Base-by-base conservation (phyloP, 2,797 vertebrate species). In the Peromyscus eremicus region DNA sequence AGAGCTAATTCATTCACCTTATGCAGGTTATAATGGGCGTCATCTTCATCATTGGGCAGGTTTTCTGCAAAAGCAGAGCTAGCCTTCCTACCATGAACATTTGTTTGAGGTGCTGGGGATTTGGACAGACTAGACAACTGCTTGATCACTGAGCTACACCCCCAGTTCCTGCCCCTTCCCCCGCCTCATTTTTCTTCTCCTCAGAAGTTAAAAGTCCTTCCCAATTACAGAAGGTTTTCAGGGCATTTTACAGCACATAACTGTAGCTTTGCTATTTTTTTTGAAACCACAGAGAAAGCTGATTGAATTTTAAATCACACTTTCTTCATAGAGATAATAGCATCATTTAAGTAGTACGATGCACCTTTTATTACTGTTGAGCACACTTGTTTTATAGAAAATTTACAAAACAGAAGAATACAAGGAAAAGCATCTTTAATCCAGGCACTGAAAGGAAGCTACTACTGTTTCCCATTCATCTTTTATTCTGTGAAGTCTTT, bases 191-290 rank as follows among this genome's bases (percentile, higher is more conserved):
- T 29, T 85, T 85, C 57, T 32, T 82, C 37, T 89, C 32, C 16
- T 60, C 16, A 62, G 43, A 86, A 89, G 23, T 57, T 95, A 89
- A 77, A 80, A 34, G 17, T 91, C 40, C 11, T 96, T 95, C n/a
- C 71, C 4, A 37, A 6, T 1, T 1, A 75, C 23, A 87, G 66
- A 66, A 75, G 80, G 70, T 43, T 90, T 62, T 1, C 27, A 37
- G 46, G 7, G 19, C 57, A 73, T 37, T 85, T 34, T 83, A 3
- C 84, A 55, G 49, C 5, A 75, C 37, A 66, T 37, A 49, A 76
- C 49, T 13, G 14, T 37, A 86, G 62, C 75, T 89, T 92, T 84
- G 77, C 12, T 79, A 34, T 25, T 37, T 91, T 43, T 16, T 84
- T 83, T 37, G 9, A 82, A 57, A 91, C 23, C 40, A 76, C 23